Evolutionary conservation across 1,140 invertebrate genomes (phyloP), one percentile per base, ranked within the genome.

Genomic region (Telenomus remus): DNA sequence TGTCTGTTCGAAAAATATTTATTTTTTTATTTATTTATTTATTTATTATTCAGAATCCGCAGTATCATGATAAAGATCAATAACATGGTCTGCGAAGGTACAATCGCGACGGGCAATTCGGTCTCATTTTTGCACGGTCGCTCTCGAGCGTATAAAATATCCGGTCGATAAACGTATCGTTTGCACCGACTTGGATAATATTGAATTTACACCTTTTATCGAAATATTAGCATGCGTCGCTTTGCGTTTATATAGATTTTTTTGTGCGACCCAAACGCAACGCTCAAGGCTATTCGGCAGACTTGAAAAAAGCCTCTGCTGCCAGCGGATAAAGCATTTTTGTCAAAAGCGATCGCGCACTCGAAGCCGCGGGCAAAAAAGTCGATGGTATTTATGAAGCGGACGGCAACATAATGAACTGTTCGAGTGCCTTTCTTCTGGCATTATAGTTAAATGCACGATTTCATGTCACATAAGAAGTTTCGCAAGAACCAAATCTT

Each of bases 171-270:
- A 64, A 75, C 43, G 56, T 68, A 57, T 47, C 63, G 61, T 65
- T 60, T 54, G 55, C 44, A 44, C n/a, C 14, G 39, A n/a, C 63
- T 61, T 27, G 64, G 53, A 47, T 60, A 35, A 65, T 61, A 68
- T 68, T 57, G 51, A 55, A 66, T 74, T 74, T 66, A 60, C 63
- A 48, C 64, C 64, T 75, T 75, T 75, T 75, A 75, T 75, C 72
- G 72, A 43, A 61, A 63, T 53, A 63, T 63, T 66, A 63, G 61
- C 63, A 63, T 60, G 55, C 60, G 61, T 64, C 68, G 65, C 49
- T 69, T 43, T 43, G 53, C 57, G 44, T 53, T 54, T 56, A 61
- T 57, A 63, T n/a, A n/a, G n/a, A n/a, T n/a, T n/a, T n/a, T 55
- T 74, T 65, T 48, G 54, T 46, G 50, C 49, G 54, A 53, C 48